Evolutionary conservation across 2,888 invertebrate genomes (phyloP).

Genomic region (Scaptomyza cyrtandrae): DNA sequence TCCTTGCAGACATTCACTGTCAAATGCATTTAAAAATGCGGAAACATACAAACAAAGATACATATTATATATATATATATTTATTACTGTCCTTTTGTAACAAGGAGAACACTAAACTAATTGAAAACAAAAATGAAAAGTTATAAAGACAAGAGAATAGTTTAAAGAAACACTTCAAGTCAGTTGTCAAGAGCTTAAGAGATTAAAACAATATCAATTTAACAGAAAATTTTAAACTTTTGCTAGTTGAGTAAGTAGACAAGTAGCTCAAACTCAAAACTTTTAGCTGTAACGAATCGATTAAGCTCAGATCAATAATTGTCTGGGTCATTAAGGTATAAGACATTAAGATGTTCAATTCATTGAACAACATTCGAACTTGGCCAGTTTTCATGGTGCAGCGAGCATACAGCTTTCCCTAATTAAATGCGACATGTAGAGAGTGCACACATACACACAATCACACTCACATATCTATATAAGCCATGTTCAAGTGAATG

Average conservation of each 20-base stretch:
- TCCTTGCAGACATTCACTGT: not conserved
- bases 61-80: not conserved
- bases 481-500: not conserved
- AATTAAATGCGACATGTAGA: slow-evolving; percentile 27
- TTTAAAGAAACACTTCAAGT: slow-evolving; percentile 10
- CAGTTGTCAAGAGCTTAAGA: slow-evolving; percentile 29
- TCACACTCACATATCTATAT: not conserved
- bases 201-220: slow-evolving; percentile 35
- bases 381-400: slow-evolving; percentile 13
- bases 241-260: slow-evolving; percentile 1
- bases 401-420: slow-evolving; percentile 17
- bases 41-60: not conserved
- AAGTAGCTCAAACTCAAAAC: too few relatives aligned
- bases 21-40: slow-evolving; percentile 6
- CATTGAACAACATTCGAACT: slow-evolving; percentile 19
- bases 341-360: slow-evolving; percentile 5
- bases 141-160: slow-evolving; percentile 3
- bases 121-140: slow-evolving; percentile 4
- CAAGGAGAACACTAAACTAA: not conserved
- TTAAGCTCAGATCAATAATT: slow-evolving; percentile 17
- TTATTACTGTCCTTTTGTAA: slow-evolving; percentile 7
- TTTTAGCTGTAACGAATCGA: slow-evolving; percentile 24
- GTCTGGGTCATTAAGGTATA: slow-evolving; percentile 8
- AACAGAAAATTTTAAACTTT: slow-evolving; percentile 9
- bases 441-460: too few relatives aligned